Conservation (phyloP, 2,797 vertebrate genomes). For the Chelmon rostratus region DNA sequence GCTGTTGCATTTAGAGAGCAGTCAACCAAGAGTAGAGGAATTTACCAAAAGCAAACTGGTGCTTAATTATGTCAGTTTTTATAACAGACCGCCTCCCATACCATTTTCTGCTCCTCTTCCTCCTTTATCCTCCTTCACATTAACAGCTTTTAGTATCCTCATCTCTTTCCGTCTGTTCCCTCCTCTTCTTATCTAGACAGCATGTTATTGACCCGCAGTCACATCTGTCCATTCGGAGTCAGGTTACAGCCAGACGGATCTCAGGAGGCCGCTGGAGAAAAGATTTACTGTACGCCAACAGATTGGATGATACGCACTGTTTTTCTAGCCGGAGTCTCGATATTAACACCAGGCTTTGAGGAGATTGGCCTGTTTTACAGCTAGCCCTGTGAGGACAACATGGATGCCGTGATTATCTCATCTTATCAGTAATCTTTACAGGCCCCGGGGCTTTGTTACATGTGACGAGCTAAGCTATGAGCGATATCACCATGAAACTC, state of each 20-base stretch:
- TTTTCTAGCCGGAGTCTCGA: neutral
- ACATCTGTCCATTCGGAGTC: conserved; percentile 62
- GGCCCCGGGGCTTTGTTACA: neutral
- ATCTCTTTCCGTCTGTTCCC: neutral
- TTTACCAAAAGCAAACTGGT: neutral
- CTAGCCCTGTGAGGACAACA: neutral
- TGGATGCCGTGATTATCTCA: neutral
- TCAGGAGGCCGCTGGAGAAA: conserved; percentile 36
- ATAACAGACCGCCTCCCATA: neutral
- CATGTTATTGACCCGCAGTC: conserved; percentile 47
- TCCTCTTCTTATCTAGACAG: neutral
- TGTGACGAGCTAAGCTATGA: conserved; percentile 7
- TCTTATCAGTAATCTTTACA: neutral
- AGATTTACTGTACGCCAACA: conserved; percentile 19
- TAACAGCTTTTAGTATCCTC: neutral
- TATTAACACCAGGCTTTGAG: neutral
- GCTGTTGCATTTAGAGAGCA: neutral
- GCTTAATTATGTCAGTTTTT: neutral
- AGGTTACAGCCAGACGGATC: conserved; percentile 51
- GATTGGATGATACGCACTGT: conserved; percentile 1
- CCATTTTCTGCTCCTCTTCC: neutral
- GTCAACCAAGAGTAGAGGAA: neutral
- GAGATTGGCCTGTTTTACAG: neutral
- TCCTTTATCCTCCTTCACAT: neutral
- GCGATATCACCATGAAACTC: neutral